Conservation (phyloP, 2,113 vertebrate genomes). For the Nanorana parkeri region DNA sequence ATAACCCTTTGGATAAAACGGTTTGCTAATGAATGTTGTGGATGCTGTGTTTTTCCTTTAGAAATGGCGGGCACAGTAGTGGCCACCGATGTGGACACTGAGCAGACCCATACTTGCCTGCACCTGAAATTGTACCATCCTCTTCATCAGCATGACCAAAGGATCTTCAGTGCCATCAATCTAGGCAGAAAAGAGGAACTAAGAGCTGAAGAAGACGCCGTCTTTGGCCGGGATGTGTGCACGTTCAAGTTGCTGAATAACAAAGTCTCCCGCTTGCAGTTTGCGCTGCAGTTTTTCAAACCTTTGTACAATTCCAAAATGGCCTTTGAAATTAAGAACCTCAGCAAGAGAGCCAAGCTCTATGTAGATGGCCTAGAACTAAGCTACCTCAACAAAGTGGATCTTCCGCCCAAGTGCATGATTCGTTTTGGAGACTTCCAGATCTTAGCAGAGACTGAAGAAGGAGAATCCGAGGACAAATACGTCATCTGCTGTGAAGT, state of each 20-base stretch:
- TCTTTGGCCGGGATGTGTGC: slow-evolving; percentile 85
- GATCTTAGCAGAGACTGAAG: slow-evolving; percentile 76
- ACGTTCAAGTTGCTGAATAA: slow-evolving; percentile 75
- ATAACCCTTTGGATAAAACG: not conserved
- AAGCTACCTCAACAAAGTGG: slow-evolving; percentile 79
- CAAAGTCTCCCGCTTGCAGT: slow-evolving; percentile 84
- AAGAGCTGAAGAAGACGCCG: slow-evolving; percentile 73
- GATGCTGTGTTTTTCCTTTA: not conserved
- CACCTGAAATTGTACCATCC: slow-evolving; percentile 84
- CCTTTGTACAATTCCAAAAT: slow-evolving; percentile 66
- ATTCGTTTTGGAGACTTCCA: slow-evolving; percentile 86
- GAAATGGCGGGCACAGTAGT: slow-evolving; percentile 53
- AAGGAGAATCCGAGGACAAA: slow-evolving; percentile 77
- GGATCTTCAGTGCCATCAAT: slow-evolving; percentile 72
- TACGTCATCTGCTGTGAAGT: slow-evolving; percentile 83
- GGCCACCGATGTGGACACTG: slow-evolving; percentile 75
- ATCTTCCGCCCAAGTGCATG: slow-evolving; percentile 79
- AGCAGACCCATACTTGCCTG: slow-evolving; percentile 83
- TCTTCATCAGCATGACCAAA: slow-evolving; percentile 70
- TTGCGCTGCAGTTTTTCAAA: slow-evolving; percentile 81
- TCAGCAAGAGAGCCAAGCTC: slow-evolving; percentile 82
- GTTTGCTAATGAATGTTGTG: not conserved
- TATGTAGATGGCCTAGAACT: slow-evolving; percentile 72
- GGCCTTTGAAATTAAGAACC: slow-evolving; percentile 87
- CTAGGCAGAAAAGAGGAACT: slow-evolving; percentile 65